A percentile compares a stretch with the other conserved stretches of the same genome.
phyloP scores from a whole-genome alignment of 2,113 vertebrate species.

The Oryzias javanicus region DNA sequence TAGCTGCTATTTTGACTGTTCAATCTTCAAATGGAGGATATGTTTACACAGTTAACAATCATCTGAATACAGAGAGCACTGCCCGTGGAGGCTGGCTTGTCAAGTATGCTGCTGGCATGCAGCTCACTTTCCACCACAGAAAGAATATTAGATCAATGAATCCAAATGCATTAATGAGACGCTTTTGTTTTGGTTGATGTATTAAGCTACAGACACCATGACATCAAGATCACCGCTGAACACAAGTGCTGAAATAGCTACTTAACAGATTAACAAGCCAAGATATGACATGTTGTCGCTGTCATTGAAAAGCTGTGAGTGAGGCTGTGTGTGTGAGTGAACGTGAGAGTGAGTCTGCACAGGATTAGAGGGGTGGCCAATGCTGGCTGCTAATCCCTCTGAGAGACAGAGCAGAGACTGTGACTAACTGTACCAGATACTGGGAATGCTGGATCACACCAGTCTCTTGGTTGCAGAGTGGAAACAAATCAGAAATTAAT shows the following conservation, averaged over 20 bases:
- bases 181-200: slow-evolving; percentile 3
- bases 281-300: slow-evolving; percentile 34
- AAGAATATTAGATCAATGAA: slow-evolving; percentile 8
- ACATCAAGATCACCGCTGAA: slow-evolving; percentile 11
- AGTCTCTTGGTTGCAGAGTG: slow-evolving; percentile 9
- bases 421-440: slow-evolving; percentile 51
- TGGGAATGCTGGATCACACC: slow-evolving; percentile 8
- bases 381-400: slow-evolving; percentile 54
- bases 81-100: slow-evolving; percentile 31
- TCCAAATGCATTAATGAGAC: neutral
- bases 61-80: slow-evolving; percentile 27
- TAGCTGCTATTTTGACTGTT: slow-evolving; percentile 44
- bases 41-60: slow-evolving; percentile 66
- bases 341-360: slow-evolving; percentile 49
- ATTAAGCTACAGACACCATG: neutral
- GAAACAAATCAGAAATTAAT: neutral
- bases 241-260: slow-evolving; percentile 37
- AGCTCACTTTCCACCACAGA: slow-evolving; percentile 10
- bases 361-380: slow-evolving; percentile 57
- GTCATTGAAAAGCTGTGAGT: slow-evolving; percentile 27
- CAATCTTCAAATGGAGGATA: slow-evolving; percentile 47
- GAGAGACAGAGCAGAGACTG: slow-evolving; percentile 58
- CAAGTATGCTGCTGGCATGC: slow-evolving; percentile 24
- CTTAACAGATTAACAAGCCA: slow-evolving; percentile 56
- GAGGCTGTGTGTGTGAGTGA: slow-evolving; percentile 20